These are phyloP conservation scores for Alces alces DNA, from an alignment of 2,113 vertebrate genomes.

Conservation along the genomic window DNA sequence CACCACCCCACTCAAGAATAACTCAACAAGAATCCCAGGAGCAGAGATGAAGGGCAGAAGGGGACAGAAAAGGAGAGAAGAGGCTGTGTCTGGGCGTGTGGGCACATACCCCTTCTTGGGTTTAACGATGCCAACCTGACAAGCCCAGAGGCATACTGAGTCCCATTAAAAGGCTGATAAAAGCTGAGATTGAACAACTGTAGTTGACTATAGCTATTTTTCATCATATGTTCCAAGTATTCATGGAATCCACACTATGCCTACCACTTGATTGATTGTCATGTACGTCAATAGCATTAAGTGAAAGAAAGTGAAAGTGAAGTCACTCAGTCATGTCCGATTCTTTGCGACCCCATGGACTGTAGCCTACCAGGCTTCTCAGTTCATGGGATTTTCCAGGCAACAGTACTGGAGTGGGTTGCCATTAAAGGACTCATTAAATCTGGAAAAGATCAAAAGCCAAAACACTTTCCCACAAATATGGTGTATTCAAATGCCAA, in stretches of 20 bases:
- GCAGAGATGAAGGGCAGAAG: neutral
- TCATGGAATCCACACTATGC: neutral
- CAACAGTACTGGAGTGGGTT: too few species aligned
- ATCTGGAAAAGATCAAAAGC: neutral
- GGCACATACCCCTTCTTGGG: neutral
- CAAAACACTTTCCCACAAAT: neutral
- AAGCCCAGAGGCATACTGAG: neutral
- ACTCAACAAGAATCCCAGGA: neutral
- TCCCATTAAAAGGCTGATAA: neutral
- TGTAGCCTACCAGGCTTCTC: too few species aligned
- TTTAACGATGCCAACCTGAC: neutral
- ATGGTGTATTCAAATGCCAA: neutral
- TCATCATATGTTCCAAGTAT: neutral
- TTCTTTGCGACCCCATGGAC: too few species aligned
- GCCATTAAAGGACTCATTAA: conserved; percentile 12
- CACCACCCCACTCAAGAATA: neutral
- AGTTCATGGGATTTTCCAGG: too few species aligned
- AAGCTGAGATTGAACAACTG: neutral
- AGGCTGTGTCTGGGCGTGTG: neutral
- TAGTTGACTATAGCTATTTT: neutral
- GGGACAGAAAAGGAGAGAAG: neutral
- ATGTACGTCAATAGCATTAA: neutral
- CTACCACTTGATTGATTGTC: neutral
- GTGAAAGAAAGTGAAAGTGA: too few species aligned
- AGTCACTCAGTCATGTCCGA: too few species aligned